Conservation (phyloP, 2,888 invertebrate genomes). For the Leucoma salicis region DNA sequence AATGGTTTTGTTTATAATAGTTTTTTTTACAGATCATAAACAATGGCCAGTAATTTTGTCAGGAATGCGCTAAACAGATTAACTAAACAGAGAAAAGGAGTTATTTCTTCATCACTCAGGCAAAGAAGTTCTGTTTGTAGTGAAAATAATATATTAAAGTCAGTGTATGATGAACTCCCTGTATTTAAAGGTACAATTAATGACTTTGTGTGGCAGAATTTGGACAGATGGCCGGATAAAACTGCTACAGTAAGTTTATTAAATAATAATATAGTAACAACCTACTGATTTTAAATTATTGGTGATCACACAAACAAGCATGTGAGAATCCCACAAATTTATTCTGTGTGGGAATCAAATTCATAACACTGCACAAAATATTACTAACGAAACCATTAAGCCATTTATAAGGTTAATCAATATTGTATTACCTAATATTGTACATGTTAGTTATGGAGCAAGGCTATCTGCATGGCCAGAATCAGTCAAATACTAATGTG, state of each 20-base stretch:
- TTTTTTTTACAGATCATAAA: no score
- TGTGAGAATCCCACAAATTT: no score
- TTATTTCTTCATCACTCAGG: conserved; percentile 18
- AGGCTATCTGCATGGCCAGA: no score
- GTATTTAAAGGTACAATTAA: conserved; percentile 76
- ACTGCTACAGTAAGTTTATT: conserved; percentile 82
- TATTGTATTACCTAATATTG: no score
- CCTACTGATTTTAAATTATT: background rate
- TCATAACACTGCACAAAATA: no score
- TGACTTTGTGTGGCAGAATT: conserved; percentile 84
- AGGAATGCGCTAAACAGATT: conserved; percentile 20
- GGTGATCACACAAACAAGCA: no score
- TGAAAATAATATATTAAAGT: conserved; percentile 64
- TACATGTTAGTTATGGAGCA: no score
- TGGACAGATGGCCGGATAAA: conserved; percentile 86
- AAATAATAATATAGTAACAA: background rate
- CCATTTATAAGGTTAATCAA: no score
- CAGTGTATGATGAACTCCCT: conserved; percentile 70
- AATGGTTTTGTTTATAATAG: no score
- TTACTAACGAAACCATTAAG: no score
- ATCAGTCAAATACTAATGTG: no score
- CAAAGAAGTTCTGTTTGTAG: conserved; percentile 40
- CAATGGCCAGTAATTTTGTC: conserved; percentile 22
- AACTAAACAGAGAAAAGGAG: conserved; percentile 18
- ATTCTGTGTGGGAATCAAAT: no score